These are phyloP conservation scores for Ceratitis capitata DNA, from an alignment of 1,140 invertebrate genomes.

Conservation along the genomic window DNA sequence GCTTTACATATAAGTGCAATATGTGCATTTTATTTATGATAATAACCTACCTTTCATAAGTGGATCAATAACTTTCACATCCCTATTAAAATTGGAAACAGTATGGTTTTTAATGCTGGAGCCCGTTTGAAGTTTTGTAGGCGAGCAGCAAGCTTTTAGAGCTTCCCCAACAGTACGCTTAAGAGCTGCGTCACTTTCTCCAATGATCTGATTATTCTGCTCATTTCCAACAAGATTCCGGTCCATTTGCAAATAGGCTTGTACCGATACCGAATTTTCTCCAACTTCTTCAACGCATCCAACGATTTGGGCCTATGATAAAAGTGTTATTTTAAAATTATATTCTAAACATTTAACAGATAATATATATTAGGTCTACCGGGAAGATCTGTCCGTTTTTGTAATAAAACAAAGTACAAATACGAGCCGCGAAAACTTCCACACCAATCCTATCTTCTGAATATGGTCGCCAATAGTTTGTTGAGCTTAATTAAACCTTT, in stretches of 20 bases:
- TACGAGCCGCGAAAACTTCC: too few species aligned
- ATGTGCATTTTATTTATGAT: too few species aligned
- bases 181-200: neutral
- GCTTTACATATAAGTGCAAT: too few species aligned
- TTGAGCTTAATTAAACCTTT: too few species aligned
- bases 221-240: too few species aligned
- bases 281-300: neutral
- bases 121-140: neutral
- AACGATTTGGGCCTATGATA: neutral
- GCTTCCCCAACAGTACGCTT: neutral
- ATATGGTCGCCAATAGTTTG: too few species aligned
- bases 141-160: neutral
- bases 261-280: neutral
- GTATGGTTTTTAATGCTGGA: neutral
- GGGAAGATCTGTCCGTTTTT: too few species aligned
- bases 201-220: neutral
- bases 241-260: neutral
- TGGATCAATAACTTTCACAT: constrained; percentile 1
- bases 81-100: constrained; percentile 44
- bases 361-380: too few species aligned
- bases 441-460: too few species aligned
- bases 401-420: too few species aligned
- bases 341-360: too few species aligned
- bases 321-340: neutral
- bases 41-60: neutral